Conservation (phyloP, 2,888 invertebrate species). For the Acrobeloides nanus region DNA sequence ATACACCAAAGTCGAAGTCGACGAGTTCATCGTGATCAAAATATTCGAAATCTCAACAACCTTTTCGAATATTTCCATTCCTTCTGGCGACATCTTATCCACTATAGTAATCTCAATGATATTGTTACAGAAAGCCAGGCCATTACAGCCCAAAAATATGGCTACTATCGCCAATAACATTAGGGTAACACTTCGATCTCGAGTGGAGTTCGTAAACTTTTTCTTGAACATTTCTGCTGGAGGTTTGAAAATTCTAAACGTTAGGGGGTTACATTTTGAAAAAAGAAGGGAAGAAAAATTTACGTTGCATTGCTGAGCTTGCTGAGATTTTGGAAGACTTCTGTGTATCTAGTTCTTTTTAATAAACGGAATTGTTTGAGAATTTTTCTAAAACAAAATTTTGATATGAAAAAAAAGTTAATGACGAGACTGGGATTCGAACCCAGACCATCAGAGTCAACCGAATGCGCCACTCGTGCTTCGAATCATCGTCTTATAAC, state of each 20-base stretch:
- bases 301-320: constrained; percentile 31
- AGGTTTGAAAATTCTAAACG: constrained; percentile 22
- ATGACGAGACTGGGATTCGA: too few relatives aligned
- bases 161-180: constrained; percentile 53
- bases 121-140: constrained; percentile 51
- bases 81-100: not conserved
- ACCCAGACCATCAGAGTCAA: too few relatives aligned
- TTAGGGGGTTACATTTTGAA: not conserved
- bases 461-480: too few relatives aligned
- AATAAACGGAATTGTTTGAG: constrained; percentile 43
- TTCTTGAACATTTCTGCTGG: constrained; percentile 25
- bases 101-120: constrained; percentile 41
- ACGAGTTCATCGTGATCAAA: constrained; percentile 49
- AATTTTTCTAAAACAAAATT: too few relatives aligned
- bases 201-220: constrained; percentile 30
- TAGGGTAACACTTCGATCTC: constrained; percentile 46
- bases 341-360: constrained; percentile 42
- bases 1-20: constrained; percentile 49
- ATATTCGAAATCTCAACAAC: constrained; percentile 45
- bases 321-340: constrained; percentile 40
- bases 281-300: not conserved
- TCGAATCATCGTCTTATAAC: too few relatives aligned
- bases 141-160: constrained; percentile 50
- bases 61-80: constrained; percentile 23
- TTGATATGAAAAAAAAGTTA: too few relatives aligned